Base-by-base conservation (phyloP, 1,140 invertebrate genomes). In the Hyles euphorbiae region DNA sequence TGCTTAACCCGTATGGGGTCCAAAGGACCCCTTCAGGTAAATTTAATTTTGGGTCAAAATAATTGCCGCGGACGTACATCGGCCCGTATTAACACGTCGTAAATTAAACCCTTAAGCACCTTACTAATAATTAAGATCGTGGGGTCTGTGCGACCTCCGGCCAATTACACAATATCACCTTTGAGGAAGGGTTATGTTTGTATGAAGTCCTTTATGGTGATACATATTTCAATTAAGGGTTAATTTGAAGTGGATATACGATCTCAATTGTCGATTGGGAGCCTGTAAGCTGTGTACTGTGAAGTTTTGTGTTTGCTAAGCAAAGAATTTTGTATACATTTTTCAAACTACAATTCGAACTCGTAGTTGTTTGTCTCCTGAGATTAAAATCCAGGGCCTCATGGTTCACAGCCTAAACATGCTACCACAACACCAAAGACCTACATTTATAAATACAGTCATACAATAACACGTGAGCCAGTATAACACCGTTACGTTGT, bases 31-130 rank as follows among this genome's bases (percentile, higher is more conserved):
- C 54, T 72, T 70, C 83, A 87, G 83, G 83, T 85, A 75, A 81
- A 85, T 81, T 87, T 81, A 87, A 84, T 82, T 73, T 70, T 72
- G 68, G 74, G 72, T 72, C 70, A 74, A 67, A 62, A 60, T 78
- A 82, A 83, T 83, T 76, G 70, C 63, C 60, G 56, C 50, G 68
- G 73, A 73, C 74, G 70, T 68, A 71, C 73, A 67, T 78, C 63
- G 76, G 74, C 63, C 68, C 65, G 61, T 77, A 83, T 83, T 86
- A 86, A 83, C 81, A 83, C 75, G 64, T 80, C 78, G 74, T 84
- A 81, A 78, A 81, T 84, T 80, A 67, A 82, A 82, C 73, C 80
- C 76, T 71, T 70, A 81, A 86, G 76, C 80, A 84, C 83, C 78
- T 81, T 74, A 72, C 73, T 81, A 83, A 81, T 83, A 83, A 83